phyloP scores from a whole-genome alignment of 2,888 invertebrate species.

The Colostygia pectinataria region DNA sequence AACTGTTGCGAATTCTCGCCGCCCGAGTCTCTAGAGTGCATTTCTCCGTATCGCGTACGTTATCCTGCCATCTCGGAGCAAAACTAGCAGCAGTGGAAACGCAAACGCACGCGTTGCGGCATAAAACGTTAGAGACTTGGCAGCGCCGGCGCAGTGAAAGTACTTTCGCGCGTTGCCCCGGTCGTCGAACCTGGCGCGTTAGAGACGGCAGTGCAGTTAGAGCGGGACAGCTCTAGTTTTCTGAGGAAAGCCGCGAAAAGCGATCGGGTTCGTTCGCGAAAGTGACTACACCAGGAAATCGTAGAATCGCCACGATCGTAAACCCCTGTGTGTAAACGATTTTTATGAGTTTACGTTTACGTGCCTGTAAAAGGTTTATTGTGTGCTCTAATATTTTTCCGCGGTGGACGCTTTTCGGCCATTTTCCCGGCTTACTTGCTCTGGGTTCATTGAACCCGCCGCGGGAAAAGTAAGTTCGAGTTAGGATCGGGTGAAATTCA shows the following conservation, averaged over 20 bases:
- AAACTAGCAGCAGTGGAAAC: constrained; percentile 54
- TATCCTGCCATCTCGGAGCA: constrained; percentile 50
- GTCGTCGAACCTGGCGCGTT: constrained; percentile 70
- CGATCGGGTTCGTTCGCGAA: constrained; percentile 61
- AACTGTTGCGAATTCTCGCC: constrained; percentile 47
- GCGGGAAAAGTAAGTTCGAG: too few relatives aligned
- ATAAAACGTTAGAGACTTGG: constrained; percentile 60
- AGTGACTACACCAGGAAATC: constrained; percentile 71
- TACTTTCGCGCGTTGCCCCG: constrained; percentile 81
- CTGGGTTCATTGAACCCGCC: constrained; percentile 7
- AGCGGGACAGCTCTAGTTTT: constrained; percentile 61
- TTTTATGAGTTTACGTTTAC: constrained; percentile 70
- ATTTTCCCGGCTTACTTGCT: constrained; percentile 36
- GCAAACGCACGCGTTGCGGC: constrained; percentile 59
- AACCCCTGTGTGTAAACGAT: constrained; percentile 60
- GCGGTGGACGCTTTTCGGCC: constrained; percentile 41
- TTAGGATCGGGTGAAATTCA: too few relatives aligned
- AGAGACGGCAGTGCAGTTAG: constrained; percentile 45
- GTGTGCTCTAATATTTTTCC: constrained; percentile 49
- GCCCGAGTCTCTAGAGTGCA: constrained; percentile 46
- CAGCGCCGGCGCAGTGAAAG: constrained; percentile 79
- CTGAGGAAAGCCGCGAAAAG: constrained; percentile 74
- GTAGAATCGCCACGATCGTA: constrained; percentile 54
- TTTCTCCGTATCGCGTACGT: constrained; percentile 54
- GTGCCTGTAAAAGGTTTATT: constrained; percentile 63